Evolutionary conservation across 2,113 vertebrate species (phyloP).

Genomic region (Podarcis raffonei): DNA sequence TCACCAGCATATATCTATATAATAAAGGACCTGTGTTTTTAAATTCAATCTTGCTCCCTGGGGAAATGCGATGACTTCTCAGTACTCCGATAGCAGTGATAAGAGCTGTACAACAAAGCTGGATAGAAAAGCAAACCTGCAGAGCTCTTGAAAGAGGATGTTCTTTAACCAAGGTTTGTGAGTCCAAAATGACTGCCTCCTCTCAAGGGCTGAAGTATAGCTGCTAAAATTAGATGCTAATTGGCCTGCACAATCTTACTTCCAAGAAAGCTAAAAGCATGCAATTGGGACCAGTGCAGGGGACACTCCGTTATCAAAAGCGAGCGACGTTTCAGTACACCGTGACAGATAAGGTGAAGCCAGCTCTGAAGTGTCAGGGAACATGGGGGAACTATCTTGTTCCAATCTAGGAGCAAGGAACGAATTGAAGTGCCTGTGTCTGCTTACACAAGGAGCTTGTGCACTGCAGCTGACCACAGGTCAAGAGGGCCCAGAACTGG

Average conservation of each 20-base stretch:
- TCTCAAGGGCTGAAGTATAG: neutral
- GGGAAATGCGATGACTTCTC: neutral
- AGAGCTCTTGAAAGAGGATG: neutral
- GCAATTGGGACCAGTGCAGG: neutral
- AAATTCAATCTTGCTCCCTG: neutral
- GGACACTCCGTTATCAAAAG: slow-evolving; percentile 38
- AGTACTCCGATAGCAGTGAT: neutral
- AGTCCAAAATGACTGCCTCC: neutral
- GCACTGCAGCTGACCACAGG: neutral
- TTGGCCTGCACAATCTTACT: slow-evolving; percentile 14
- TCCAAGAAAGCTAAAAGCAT: neutral
- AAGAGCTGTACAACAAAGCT: neutral
- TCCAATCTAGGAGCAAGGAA: slow-evolving; percentile 54
- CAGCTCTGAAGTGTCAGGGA: slow-evolving; percentile 47
- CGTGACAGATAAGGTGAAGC: slow-evolving; percentile 30
- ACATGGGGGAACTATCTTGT: slow-evolving; percentile 53
- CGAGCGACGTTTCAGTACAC: slow-evolving; percentile 36
- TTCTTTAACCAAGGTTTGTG: neutral
- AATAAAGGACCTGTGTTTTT: neutral
- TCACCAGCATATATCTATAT: neutral
- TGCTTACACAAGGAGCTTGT: neutral
- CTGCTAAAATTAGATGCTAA: slow-evolving; percentile 21
- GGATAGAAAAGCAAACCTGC: neutral
- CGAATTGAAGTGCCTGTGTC: slow-evolving; percentile 45
- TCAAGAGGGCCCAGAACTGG: neutral